Base-by-base conservation (phyloP, 2,797 vertebrate genomes). In the Aphelocoma californica region DNA sequence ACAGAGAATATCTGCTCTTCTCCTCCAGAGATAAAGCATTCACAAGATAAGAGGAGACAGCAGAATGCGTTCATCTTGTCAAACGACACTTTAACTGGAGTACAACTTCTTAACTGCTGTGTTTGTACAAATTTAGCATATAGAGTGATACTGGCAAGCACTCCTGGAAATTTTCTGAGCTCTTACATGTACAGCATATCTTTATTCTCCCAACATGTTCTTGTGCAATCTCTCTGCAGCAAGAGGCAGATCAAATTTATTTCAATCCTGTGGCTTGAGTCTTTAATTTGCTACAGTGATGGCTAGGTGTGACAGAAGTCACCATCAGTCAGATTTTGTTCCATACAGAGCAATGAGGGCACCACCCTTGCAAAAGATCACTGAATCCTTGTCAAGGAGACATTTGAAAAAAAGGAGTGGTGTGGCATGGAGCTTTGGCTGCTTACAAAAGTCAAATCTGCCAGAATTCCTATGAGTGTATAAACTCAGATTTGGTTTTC, bases 111-210 rank as follows among this genome's bases (percentile, higher is more conserved):
- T 96, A 93, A 88, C 91, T 93, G 82, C 80, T 94, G 75, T 95
- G 87, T 96, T 97, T 88, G 90, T 96, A 89, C 90, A 95, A 94
- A 93, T 96, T 95, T 97, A 97, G 90, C 90, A 95, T 96, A 92
- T 72, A 87, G 90, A 96, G 87, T 81, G 92, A 89, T 95, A 91
- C 72, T 86, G 71, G 81, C 88, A 92, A 91, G 66, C 73, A 95
- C 69, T 40, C 47, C 57, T 91, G 69, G 66, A 94, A 94, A 72
- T 88, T 72, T 95, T 78, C 80, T 86, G 80, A 88, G 79, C 42
- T 93, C 38, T 44, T 65, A 21, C 32, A 64, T 80, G 48, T 89
- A 54, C n/a, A 51, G 54, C 25, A 28, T 75, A 78, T 95, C 56
- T 70, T 94, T 66, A 44, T 60, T 6, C 14, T 91, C 53, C 24